These are phyloP conservation scores for Bovichtus variegatus DNA, from an alignment of 2,797 vertebrate genomes.

Conservation along the genomic window DNA sequence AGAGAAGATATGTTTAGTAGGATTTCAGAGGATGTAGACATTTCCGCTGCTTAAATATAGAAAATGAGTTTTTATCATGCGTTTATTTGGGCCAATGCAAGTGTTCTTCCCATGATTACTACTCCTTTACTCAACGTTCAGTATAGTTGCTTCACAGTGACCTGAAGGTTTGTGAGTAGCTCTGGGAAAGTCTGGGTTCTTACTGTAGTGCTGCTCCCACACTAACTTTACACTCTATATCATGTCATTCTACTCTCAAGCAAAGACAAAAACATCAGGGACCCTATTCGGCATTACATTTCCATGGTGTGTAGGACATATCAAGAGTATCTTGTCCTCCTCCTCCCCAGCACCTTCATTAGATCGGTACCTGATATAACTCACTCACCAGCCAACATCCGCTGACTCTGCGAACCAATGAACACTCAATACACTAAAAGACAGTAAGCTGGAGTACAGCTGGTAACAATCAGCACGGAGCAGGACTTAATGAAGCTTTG, in stretches of 20 bases:
- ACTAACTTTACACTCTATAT: conserved; percentile 30
- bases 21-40: not conserved
- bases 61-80: not conserved
- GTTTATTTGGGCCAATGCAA: too few species aligned
- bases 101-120: not conserved
- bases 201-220: conserved; percentile 41
- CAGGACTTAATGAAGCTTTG: conserved; percentile 77
- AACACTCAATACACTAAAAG: conserved; percentile 24
- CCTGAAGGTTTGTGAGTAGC: not conserved
- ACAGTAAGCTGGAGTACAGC: conserved; percentile 68
- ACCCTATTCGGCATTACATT: conserved; percentile 55
- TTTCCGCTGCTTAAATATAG: not conserved
- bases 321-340: conserved; percentile 51
- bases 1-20: not conserved
- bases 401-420: conserved; percentile 43
- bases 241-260: conserved; percentile 31
- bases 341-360: conserved; percentile 77
- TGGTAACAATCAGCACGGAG: conserved; percentile 81
- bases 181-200: conserved; percentile 43
- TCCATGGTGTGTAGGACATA: conserved; percentile 42
- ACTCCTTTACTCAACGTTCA: not conserved
- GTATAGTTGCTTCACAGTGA: conserved; percentile 8
- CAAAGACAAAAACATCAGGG: conserved; percentile 21
- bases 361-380: conserved; percentile 72
- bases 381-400: conserved; percentile 69